Conservation (phyloP, 2,888 invertebrate species). For the Margaritifera margaritifera region DNA sequence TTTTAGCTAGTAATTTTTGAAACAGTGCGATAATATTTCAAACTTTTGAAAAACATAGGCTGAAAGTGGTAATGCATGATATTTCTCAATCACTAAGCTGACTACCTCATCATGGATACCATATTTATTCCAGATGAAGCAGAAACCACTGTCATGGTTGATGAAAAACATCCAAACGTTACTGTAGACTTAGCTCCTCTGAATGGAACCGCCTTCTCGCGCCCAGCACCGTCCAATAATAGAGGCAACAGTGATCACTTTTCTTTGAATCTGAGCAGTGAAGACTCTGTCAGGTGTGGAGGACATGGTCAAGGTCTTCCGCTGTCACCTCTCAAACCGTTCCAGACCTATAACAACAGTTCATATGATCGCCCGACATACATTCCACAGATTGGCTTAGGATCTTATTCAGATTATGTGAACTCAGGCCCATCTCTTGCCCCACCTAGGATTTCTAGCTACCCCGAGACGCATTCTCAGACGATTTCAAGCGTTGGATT, state of each 20-base stretch:
- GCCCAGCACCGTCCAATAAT: constrained; percentile 43
- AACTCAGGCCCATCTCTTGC: constrained; percentile 35
- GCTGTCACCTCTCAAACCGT: constrained; percentile 51
- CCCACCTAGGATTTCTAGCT: constrained; percentile 38
- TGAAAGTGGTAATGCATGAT: neutral
- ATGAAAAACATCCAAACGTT: constrained; percentile 21
- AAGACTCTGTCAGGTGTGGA: constrained; percentile 17
- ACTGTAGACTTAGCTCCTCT: constrained; percentile 20
- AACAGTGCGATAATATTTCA: too few species aligned
- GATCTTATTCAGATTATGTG: constrained; percentile 56
- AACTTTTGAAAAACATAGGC: too few species aligned
- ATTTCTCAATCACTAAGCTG: neutral
- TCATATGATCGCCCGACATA: constrained; percentile 53
- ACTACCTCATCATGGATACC: constrained; percentile 1
- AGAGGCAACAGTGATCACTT: too few species aligned
- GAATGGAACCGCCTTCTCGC: constrained; percentile 52
- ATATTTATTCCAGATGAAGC: constrained; percentile 28
- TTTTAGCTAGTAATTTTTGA: too few species aligned
- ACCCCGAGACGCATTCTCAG: constrained; percentile 46
- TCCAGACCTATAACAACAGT: constrained; percentile 35
- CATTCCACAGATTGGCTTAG: constrained; percentile 54
- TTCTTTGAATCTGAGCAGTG: neutral
- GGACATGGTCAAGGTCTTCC: constrained; percentile 26
- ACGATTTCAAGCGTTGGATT: constrained; percentile 45
- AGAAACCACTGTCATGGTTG: constrained; percentile 14